Conservation (phyloP, 2,113 vertebrate genomes). For the Panthera uncia region DNA sequence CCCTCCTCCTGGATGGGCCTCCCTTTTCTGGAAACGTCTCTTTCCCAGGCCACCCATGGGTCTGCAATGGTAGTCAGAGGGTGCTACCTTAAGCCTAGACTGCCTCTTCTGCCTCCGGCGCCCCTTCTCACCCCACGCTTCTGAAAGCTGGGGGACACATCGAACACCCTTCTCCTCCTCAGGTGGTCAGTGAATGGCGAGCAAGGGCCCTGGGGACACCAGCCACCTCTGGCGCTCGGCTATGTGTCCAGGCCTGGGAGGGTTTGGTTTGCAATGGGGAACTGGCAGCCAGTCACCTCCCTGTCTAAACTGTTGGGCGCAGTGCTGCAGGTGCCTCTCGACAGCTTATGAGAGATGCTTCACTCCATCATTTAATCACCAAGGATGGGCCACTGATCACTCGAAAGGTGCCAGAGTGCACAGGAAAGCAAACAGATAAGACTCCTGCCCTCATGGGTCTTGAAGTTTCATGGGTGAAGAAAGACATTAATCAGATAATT, state of each 20-base stretch:
- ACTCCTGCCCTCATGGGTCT: neutral
- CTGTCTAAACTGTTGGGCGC: neutral
- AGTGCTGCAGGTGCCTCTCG: too few species aligned
- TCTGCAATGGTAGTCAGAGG: neutral
- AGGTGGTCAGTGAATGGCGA: fast-evolving
- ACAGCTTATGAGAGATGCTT: neutral
- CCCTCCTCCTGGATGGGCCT: neutral
- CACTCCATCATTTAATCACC: fast-evolving
- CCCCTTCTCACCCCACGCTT: neutral
- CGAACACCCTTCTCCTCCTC: fast-evolving
- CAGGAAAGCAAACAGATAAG: neutral
- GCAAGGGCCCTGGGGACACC: neutral
- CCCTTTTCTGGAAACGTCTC: neutral
- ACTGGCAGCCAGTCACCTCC: neutral
- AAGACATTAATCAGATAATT: neutral
- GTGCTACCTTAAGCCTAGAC: neutral
- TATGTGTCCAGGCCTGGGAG: neutral
- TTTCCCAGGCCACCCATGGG: neutral
- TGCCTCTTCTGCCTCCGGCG: neutral
- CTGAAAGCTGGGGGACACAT: neutral
- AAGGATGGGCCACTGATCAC: neutral
- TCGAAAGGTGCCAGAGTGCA: neutral
- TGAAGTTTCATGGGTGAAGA: neutral
- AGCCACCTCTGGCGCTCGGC: neutral
- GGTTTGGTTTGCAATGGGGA: neutral